A percentile compares a stretch with the other conserved stretches of the same genome.
These are phyloP conservation scores for Drosophila bifasciata DNA, from an alignment of 1,140 invertebrate species.

Conservation along the genomic window DNA sequence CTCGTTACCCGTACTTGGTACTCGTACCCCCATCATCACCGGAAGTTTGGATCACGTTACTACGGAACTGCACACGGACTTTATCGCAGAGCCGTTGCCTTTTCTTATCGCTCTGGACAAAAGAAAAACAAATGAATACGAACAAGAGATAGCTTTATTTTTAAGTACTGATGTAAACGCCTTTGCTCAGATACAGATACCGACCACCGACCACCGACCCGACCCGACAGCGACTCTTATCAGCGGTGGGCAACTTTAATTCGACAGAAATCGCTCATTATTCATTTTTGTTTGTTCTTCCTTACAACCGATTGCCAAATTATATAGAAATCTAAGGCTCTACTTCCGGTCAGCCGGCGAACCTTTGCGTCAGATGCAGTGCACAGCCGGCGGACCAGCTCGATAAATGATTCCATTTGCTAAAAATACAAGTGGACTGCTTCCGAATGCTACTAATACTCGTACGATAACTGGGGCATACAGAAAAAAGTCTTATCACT, in stretches of 20 bases:
- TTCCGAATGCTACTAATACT: slow-evolving; percentile 24
- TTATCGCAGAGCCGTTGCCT: slow-evolving; percentile 44
- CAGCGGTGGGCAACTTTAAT: slow-evolving; percentile 29
- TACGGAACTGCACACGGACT: slow-evolving; percentile 55
- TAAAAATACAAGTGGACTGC: slow-evolving; percentile 8
- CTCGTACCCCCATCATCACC: slow-evolving; percentile 55
- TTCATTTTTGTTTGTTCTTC: slow-evolving; percentile 52
- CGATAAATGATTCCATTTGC: neutral
- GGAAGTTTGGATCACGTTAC: slow-evolving; percentile 54
- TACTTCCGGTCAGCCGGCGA: slow-evolving; percentile 15
- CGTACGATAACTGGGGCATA: neutral
- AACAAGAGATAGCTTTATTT: slow-evolving; percentile 55
- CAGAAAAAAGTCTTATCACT: slow-evolving; percentile 11
- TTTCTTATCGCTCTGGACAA: slow-evolving; percentile 26
- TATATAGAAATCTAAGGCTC: slow-evolving; percentile 10
- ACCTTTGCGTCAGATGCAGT: slow-evolving; percentile 1
- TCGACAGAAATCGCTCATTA: slow-evolving; percentile 59
- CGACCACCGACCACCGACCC: too few species aligned
- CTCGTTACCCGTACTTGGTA: slow-evolving; percentile 6
- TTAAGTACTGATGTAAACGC: slow-evolving; percentile 71
- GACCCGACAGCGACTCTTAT: too few species aligned
- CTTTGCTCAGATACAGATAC: slow-evolving; percentile 12
- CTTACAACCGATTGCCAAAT: slow-evolving; percentile 14
- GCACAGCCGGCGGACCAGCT: neutral
- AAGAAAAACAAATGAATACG: slow-evolving; percentile 31